Evolutionary conservation across 1,140 invertebrate species (phyloP).

Genomic region (Cataglyphis hispanica): DNA sequence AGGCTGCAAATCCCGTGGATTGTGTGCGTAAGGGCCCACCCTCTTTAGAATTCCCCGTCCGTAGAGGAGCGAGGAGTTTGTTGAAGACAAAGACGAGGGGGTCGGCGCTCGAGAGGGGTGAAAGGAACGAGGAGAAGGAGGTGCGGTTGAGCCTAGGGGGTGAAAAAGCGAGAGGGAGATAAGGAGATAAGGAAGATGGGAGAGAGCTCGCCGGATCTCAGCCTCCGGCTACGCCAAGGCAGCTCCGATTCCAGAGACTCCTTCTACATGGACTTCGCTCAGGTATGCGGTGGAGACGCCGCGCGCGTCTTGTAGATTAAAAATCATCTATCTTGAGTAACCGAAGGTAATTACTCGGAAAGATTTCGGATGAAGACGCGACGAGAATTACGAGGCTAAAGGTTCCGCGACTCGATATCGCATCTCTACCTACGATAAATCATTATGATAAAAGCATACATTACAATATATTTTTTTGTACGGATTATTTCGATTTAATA

Average conservation of each 20-base stretch:
- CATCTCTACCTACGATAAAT: not conserved
- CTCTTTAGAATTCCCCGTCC: constrained; percentile 82
- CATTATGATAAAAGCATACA: not conserved
- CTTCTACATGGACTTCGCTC: constrained; percentile 95
- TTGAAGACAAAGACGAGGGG: constrained; percentile 79
- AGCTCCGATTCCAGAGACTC: constrained; percentile 94
- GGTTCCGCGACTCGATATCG: not conserved
- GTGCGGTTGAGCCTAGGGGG: constrained; percentile 23
- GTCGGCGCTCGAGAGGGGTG: constrained; percentile 66
- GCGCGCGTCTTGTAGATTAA: constrained; percentile 37
- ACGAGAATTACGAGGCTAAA: not conserved
- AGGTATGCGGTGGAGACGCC: constrained; percentile 76
- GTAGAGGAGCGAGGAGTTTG: constrained; percentile 75
- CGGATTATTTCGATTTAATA: not conserved
- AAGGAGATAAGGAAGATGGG: constrained; percentile 87
- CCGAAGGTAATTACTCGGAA: constrained; percentile 28
- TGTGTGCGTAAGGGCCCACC: constrained; percentile 78
- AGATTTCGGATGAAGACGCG: constrained; percentile 23
- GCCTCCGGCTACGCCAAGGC: constrained; percentile 92
- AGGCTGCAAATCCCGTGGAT: constrained; percentile 79
- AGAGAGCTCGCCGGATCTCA: constrained; percentile 94
- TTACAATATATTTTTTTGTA: not conserved
- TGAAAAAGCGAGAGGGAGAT: constrained; percentile 55
- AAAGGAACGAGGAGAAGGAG: constrained; percentile 50
- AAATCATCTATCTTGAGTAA: constrained; percentile 51